A percentile compares a stretch with the other conserved stretches of the same genome.
Evolutionary conservation across 2,888 invertebrate genomes (phyloP).

Genomic region (Podabrus alpinus): DNA sequence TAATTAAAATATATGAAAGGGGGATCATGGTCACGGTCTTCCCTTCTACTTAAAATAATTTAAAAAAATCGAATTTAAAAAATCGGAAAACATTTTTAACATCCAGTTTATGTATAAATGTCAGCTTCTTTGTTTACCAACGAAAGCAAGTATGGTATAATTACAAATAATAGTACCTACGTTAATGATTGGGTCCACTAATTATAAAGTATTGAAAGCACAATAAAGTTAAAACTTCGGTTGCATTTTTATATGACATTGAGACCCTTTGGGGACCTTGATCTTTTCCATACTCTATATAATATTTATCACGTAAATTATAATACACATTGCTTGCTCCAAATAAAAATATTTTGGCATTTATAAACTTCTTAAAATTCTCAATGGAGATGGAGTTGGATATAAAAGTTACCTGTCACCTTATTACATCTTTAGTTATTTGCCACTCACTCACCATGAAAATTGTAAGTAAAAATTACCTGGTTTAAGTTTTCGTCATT

Average conservation of each 20-base stretch:
- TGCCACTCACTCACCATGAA: constrained; percentile 17
- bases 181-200: not conserved
- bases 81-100: too few species aligned
- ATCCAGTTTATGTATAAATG: too few species aligned
- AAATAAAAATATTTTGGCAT: not conserved
- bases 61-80: too few species aligned
- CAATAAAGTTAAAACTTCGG: not conserved
- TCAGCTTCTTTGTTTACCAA: too few species aligned
- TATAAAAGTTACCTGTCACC: constrained; percentile 9
- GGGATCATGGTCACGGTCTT: too few species aligned
- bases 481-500: not conserved
- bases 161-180: too few species aligned
- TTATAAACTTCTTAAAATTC: not conserved
- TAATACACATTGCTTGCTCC: not conserved
- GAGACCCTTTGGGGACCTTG: not conserved
- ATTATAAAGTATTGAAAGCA: not conserved
- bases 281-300: not conserved
- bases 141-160: too few species aligned
- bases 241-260: not conserved
- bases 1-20: too few species aligned
- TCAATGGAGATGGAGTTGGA: constrained; percentile 6
- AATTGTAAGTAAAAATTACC: constrained; percentile 14
- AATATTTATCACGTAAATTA: not conserved
- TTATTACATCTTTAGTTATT: constrained; percentile 8
- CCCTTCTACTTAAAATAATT: too few species aligned